phyloP scores from a whole-genome alignment of 2,113 vertebrate genomes.

The Danionella cerebrum region DNA sequence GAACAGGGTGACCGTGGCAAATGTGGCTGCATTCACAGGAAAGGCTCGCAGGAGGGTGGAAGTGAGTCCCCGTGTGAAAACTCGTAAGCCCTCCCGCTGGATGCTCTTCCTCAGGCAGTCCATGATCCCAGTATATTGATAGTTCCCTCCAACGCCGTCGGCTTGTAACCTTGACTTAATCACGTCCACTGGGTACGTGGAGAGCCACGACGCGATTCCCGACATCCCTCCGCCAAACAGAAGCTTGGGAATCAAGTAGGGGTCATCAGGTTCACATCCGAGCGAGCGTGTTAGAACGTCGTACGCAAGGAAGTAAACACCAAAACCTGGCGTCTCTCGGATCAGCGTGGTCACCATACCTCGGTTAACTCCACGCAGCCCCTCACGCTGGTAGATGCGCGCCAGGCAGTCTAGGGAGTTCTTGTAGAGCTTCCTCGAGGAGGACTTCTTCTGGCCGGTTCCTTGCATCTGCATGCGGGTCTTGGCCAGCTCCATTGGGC shows the following conservation, averaged over 20 bases:
- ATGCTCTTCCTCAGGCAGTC: constrained; percentile 87
- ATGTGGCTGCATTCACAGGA: constrained; percentile 91
- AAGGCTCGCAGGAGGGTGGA: constrained; percentile 92
- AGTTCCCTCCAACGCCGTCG: constrained; percentile 75
- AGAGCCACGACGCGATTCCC: constrained; percentile 87
- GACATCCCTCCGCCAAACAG: constrained; percentile 88
- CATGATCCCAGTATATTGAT: constrained; percentile 75
- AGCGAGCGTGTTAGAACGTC: constrained; percentile 80
- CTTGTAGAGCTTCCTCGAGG: constrained; percentile 76
- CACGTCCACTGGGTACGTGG: constrained; percentile 89
- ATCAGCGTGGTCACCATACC: constrained; percentile 88
- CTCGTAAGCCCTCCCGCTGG: constrained; percentile 77
- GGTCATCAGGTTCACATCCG: constrained; percentile 79
- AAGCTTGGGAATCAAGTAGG: constrained; percentile 84
- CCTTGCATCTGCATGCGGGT: constrained; percentile 95
- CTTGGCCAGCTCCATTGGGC: constrained; percentile 96
- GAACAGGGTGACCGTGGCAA: constrained; percentile 87
- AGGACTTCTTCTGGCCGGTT: constrained; percentile 78
- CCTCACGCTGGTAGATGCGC: constrained; percentile 84
- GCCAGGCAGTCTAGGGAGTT: constrained; percentile 88
- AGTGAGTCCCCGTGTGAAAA: constrained; percentile 86
- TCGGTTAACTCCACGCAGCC: constrained; percentile 78
- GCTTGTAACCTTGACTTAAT: constrained; percentile 94
- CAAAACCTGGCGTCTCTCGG: constrained; percentile 89
- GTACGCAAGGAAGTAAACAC: constrained; percentile 90